A percentile compares a stretch with the other conserved stretches of the same genome.
Conservation (phyloP, 1,140 invertebrate genomes). For the Drosophila serrata region DNA sequence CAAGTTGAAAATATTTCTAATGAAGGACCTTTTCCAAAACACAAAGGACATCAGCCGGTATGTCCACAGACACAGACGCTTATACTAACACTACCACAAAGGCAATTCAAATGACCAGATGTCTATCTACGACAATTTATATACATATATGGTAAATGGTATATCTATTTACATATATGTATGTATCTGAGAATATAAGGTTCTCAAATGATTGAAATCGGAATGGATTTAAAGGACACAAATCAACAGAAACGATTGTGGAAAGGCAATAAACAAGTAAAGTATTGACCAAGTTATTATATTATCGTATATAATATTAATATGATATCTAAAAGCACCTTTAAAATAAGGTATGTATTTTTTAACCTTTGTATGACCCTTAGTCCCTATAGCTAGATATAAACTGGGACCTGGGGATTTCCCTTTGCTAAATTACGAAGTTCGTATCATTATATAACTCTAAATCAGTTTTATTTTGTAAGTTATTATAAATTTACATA, state of each 20-base stretch:
- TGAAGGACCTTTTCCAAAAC: constrained; percentile 76
- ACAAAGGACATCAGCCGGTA: constrained; percentile 64
- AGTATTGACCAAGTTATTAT: neutral
- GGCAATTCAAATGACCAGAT: constrained; percentile 23
- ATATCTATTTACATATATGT: neutral
- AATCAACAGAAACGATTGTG: neutral
- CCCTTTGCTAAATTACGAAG: neutral
- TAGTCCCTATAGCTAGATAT: neutral
- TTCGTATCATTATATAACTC: neutral
- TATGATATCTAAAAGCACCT: neutral
- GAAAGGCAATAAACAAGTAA: neutral
- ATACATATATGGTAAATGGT: constrained; percentile 3
- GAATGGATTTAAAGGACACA: too few relatives aligned
- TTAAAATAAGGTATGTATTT: neutral
- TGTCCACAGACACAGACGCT: constrained; percentile 21
- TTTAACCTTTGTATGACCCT: too few relatives aligned
- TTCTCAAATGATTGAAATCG: neutral
- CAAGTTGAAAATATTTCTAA: constrained; percentile 84
- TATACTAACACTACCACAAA: constrained; percentile 15
- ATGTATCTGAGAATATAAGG: neutral
- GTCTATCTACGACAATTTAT: neutral
- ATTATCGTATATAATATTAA: neutral
- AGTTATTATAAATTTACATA: neutral
- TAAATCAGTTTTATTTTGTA: neutral
- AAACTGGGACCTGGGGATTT: neutral